Evolutionary conservation across 2,113 vertebrate genomes (phyloP).

Genomic region (Henicopernis longicauda): DNA sequence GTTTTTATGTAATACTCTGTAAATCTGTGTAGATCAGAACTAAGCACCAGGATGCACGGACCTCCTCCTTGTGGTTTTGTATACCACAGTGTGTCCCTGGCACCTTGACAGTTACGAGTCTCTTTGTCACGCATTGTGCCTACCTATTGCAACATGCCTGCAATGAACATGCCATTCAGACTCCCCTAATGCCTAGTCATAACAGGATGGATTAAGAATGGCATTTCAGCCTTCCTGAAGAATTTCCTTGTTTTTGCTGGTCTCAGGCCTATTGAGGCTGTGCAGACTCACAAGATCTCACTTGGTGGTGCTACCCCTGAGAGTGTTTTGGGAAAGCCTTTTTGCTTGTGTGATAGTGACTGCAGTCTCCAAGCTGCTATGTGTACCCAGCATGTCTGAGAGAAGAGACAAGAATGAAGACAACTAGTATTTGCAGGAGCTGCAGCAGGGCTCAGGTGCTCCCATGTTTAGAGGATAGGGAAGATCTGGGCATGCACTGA

Average conservation of each 20-base stretch:
- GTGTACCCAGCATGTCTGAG: background rate
- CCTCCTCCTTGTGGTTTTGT: constrained; percentile 20
- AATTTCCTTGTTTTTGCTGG: constrained; percentile 55
- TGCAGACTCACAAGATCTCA: background rate
- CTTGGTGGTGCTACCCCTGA: background rate
- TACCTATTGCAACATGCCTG: constrained; percentile 54
- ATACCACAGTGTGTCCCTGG: constrained; percentile 24
- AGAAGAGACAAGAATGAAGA: background rate
- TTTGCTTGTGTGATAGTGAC: background rate
- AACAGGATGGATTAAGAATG: constrained; percentile 62
- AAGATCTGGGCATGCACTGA: background rate
- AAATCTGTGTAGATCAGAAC: background rate
- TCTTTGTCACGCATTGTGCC: constrained; percentile 50
- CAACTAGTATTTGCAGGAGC: background rate
- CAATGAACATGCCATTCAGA: constrained; percentile 34
- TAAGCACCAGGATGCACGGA: background rate
- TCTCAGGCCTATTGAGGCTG: background rate
- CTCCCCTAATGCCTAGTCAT: constrained; percentile 59
- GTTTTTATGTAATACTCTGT: background rate
- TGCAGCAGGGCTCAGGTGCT: background rate
- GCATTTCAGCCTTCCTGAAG: constrained; percentile 62
- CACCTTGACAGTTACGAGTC: constrained; percentile 16
- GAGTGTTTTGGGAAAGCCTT: background rate
- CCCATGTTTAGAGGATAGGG: background rate
- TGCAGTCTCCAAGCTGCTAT: background rate